Conservation (phyloP, 2,888 invertebrate genomes). For the Scaptomyza reducta region DNA sequence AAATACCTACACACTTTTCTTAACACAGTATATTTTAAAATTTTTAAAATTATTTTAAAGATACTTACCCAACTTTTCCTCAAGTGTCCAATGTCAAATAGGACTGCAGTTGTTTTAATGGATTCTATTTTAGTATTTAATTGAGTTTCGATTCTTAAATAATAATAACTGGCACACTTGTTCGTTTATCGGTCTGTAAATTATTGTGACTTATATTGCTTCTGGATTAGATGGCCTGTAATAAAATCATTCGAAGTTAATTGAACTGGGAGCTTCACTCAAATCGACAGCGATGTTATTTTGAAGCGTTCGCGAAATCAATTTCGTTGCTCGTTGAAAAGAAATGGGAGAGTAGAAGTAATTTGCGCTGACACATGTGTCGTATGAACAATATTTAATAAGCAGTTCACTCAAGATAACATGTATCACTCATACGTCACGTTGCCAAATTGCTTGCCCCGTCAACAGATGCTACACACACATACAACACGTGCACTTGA, state of each 20-base stretch:
- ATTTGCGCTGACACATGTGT: constrained; percentile 56
- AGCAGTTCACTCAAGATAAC: constrained; percentile 61
- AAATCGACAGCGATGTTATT: constrained; percentile 7
- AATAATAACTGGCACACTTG: constrained; percentile 23
- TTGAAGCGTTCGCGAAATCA: constrained; percentile 40
- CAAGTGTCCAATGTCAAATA: constrained; percentile 12
- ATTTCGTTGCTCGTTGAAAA: constrained; percentile 48
- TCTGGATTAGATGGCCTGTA: constrained; percentile 23
- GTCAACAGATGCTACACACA: constrained; percentile 32
- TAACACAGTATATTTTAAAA: too few species aligned
- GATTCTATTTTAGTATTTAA: constrained; percentile 9
- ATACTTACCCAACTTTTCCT: constrained; percentile 40
- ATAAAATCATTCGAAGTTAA: neutral
- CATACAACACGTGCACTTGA: constrained; percentile 72
- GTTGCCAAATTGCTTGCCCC: constrained; percentile 51
- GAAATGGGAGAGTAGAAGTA: constrained; percentile 13
- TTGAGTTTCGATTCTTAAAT: constrained; percentile 17
- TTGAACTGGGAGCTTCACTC: too few species aligned
- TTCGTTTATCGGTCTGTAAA: constrained; percentile 41
- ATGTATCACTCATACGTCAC: constrained; percentile 72
- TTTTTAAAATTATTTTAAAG: too few species aligned
- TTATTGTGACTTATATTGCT: constrained; percentile 67
- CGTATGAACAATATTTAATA: constrained; percentile 74
- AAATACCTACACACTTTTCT: neutral
- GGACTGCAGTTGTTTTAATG: constrained; percentile 14